Evolutionary conservation across 1,140 invertebrate species (phyloP), one percentile per base, ranked within the genome.

Genomic region (Hyles vespertilio): DNA sequence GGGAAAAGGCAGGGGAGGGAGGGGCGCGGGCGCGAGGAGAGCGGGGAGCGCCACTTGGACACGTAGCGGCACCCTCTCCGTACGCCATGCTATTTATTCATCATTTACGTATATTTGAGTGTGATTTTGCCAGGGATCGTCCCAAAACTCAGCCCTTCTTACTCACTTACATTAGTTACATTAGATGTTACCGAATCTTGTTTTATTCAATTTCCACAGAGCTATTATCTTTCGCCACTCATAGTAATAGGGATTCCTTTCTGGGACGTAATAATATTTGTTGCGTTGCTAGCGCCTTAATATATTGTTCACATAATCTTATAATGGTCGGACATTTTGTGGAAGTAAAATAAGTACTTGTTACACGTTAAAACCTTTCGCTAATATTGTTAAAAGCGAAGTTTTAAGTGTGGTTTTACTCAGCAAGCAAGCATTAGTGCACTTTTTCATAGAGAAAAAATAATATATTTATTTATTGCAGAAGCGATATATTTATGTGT

Each of bases 31-130:
- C 54, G 55, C 63, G 51, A 11, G 3, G 32, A 36, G 36, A 45
- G 59, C 56, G 57, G 67, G 63, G 65, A 50, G 57, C 58, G 75
- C 72, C 72, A 84, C 77, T 84, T 80, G 79, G 78, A 80, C 82
- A 87, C 82, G 79, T 85, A 79, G 70, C 58, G 49, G 61, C 72
- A 45, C 63, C 57, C 58, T 58, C 54, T 60, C 61, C 61, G 60
- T 56, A 56, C 54, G 50, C 69, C 66, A 55, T 55, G 56, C 69
- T 70, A 77, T 72, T 79, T 77, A 76, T 74, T 79, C 75, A 77
- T 82, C 80, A 79, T 80, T 81, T 81, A 75, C 76, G 74, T 77
- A 81, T 74, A 79, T 84, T 81, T 83, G 75, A 83, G 81, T 81
- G 79, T 79, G 79, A 79, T 85, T 83, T 81, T 72, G 75, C 81